Conservation (phyloP, 2,888 invertebrate species). For the Hemithea aestivaria region DNA sequence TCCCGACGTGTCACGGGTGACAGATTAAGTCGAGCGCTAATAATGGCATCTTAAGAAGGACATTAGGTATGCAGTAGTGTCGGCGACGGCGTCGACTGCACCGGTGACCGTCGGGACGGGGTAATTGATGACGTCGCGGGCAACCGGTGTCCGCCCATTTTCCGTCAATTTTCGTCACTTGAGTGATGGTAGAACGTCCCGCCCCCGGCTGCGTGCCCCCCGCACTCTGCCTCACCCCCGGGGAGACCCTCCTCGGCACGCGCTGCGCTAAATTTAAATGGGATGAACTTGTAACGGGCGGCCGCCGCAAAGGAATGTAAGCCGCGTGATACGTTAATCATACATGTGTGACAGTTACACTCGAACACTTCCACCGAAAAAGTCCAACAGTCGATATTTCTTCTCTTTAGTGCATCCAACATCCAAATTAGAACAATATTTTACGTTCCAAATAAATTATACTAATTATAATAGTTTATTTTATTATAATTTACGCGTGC, state of each 20-base stretch:
- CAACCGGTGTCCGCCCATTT: constrained; percentile 78
- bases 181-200: constrained; percentile 75
- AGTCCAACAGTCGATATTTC: constrained; percentile 35
- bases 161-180: constrained; percentile 80
- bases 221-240: constrained; percentile 31
- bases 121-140: constrained; percentile 78
- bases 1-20: constrained; percentile 25
- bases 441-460: too few relatives aligned
- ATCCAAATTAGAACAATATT: constrained; percentile 24
- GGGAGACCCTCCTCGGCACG: constrained; percentile 61
- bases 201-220: constrained; percentile 51
- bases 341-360: constrained; percentile 73
- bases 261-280: constrained; percentile 78
- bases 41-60: constrained; percentile 53
- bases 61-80: constrained; percentile 66
- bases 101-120: constrained; percentile 72
- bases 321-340: constrained; percentile 71
- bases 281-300: constrained; percentile 76
- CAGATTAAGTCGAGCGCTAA: constrained; percentile 44
- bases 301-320: constrained; percentile 65
- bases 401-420: constrained; percentile 30
- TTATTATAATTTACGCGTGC: too few relatives aligned
- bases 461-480: too few relatives aligned
- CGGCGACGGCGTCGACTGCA: constrained; percentile 49
- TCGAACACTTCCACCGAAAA: constrained; percentile 56